Evolutionary conservation across 1,140 invertebrate species (phyloP), one percentile per base, ranked within the genome.

Genomic region (Plodia interpunctella): DNA sequence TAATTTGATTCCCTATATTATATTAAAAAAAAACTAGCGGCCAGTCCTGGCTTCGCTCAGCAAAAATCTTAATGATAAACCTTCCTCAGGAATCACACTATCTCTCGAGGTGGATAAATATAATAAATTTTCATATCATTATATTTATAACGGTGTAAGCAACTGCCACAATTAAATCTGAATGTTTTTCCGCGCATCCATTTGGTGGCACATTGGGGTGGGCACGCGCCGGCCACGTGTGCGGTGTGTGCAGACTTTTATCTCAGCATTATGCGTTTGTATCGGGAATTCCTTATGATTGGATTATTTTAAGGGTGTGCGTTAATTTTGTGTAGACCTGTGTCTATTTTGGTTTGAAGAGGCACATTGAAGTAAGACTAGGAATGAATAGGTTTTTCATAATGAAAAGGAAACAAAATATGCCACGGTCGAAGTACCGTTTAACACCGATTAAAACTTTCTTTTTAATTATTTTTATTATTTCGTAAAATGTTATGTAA

Each of bases 181-280:
- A 68, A 72, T 70, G 74, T 81, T 79, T 82, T 77, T 78, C 70
- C 71, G 60, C 59, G 60, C 63, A 68, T 69, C 76, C 70, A 62
- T 71, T 70, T 62, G 65, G 55, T 60, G 59, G 68, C 71, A 75
- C 70, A 72, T 76, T 74, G 68, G 66, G 68, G 61, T 30, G 55
- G 78, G 61, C 83, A 87, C 83, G 80, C 74, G 80, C 32, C 56
- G 20, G 81, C 65, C 83, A 87, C 83, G 83, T 84, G 83, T 61
- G 50, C 28, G 38, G 59, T 73, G 63, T 76, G 65, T 56, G 53
- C 60, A 44, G 59, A 57, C 66, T 72, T 76, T 81, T 82, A 81
- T 83, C 80, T 81, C 66, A 57, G 68, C 69, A 70, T 63, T 81
- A 80, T 80, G 49, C 20, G 15, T 51, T 51, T 20, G 49, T 51